phyloP scores from a whole-genome alignment of 2,113 vertebrate genomes.

The Oryzias celebensis region DNA sequence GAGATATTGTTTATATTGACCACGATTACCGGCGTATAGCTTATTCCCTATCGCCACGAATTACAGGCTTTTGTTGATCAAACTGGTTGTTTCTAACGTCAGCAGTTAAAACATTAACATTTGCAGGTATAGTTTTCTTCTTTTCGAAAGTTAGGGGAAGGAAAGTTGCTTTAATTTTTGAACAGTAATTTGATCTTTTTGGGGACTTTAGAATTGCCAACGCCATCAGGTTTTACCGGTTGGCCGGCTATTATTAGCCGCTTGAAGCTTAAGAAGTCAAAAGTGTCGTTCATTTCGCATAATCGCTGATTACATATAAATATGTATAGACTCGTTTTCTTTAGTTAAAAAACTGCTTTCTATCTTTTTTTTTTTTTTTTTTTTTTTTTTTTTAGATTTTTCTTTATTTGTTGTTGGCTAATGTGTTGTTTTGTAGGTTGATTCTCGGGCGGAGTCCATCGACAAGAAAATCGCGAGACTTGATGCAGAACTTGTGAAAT shows the following conservation, averaged over 20 bases:
- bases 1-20: no score
- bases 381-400: neutral
- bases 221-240: slow-evolving; percentile 29
- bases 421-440: slow-evolving; percentile 79
- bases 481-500: slow-evolving; percentile 92
- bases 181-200: no score
- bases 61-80: no score
- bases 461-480: slow-evolving; percentile 95
- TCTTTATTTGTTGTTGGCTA: neutral
- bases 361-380: neutral
- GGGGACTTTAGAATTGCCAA: neutral
- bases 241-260: slow-evolving; percentile 12
- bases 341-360: no score
- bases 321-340: neutral
- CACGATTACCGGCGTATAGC: no score
- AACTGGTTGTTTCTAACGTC: no score
- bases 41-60: no score
- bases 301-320: neutral
- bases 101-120: no score
- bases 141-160: no score
- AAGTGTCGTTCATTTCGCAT: neutral
- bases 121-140: no score
- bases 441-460: slow-evolving; percentile 89
- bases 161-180: no score
- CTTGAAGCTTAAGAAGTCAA: neutral